phyloP scores from a whole-genome alignment of 2,888 invertebrate genomes.

The Epistrophella euchroma region DNA sequence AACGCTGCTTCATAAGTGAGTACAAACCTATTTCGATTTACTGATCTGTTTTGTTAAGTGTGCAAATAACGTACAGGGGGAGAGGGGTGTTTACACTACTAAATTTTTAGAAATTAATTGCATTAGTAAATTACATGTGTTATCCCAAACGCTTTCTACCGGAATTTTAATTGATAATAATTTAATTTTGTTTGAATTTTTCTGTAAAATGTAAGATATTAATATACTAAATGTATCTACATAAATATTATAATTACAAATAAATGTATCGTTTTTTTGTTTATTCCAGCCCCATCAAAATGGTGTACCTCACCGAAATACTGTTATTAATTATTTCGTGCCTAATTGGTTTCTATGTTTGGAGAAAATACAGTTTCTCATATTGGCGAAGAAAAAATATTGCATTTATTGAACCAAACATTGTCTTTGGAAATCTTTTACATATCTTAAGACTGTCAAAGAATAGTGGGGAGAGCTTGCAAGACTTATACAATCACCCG shows the following conservation, averaged over 20 bases:
- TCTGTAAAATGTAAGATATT: too few relatives aligned
- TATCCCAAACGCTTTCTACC: too few relatives aligned
- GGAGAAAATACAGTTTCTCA: constrained; percentile 11
- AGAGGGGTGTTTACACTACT: too few relatives aligned
- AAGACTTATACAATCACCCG: constrained; percentile 78
- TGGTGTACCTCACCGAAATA: neutral
- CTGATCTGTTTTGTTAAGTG: too few relatives aligned
- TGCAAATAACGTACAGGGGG: too few relatives aligned
- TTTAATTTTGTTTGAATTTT: too few relatives aligned
- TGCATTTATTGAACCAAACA: constrained; percentile 12
- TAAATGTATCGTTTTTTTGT: neutral
- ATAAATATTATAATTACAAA: neutral
- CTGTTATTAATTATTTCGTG: neutral
- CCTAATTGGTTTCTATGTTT: constrained; percentile 1
- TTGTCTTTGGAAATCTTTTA: neutral
- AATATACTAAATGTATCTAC: too few relatives aligned
- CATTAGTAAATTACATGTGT: too few relatives aligned
- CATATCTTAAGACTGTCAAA: neutral
- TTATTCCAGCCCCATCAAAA: neutral
- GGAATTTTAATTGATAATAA: too few relatives aligned
- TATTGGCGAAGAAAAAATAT: constrained; percentile 34
- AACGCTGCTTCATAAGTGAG: too few relatives aligned
- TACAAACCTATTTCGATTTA: too few relatives aligned
- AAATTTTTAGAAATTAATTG: too few relatives aligned
- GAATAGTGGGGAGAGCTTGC: constrained; percentile 53